Percentiles rank a stretch among this genome's conserved stretches.
These are phyloP conservation scores for Drosophila sucinea DNA, from an alignment of 1,140 invertebrate genomes.

Conservation along the genomic window DNA sequence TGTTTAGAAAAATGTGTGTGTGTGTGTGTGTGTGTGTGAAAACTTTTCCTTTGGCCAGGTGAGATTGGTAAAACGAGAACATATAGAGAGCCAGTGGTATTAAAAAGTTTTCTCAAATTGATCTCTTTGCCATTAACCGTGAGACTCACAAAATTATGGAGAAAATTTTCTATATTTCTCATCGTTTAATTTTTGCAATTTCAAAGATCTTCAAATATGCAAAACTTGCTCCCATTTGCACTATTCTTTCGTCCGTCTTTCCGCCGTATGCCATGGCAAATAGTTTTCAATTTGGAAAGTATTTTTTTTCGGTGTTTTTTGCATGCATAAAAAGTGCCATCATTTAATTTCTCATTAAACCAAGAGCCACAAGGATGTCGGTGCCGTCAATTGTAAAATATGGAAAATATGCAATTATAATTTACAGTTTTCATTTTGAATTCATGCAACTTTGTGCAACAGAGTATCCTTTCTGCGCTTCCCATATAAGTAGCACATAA, in stretches of 20 bases:
- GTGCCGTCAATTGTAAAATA: conserved; percentile 76
- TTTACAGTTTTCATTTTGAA: conserved; percentile 62
- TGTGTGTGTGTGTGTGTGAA: conserved; percentile 41
- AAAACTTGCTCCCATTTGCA: background rate
- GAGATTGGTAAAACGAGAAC: conserved; percentile 29
- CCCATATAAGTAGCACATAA: conserved; percentile 34
- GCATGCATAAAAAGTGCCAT: conserved; percentile 55
- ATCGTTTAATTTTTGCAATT: background rate
- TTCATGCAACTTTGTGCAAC: conserved; percentile 63
- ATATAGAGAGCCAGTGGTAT: background rate
- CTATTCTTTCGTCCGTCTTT: background rate
- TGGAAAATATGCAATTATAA: conserved; percentile 80
- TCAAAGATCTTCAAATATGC: conserved; percentile 8
- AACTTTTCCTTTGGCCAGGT: conserved; percentile 65
- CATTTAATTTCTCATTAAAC: conserved; percentile 72
- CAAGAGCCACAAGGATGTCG: conserved; percentile 42
- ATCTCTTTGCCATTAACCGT: background rate
- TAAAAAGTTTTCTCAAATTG: background rate
- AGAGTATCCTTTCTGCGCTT: conserved; percentile 26
- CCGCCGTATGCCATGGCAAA: conserved; percentile 3
- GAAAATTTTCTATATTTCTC: conserved; percentile 3
- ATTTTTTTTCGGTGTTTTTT: conserved; percentile 46
- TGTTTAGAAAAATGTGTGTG: conserved; percentile 71
- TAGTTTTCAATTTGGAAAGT: conserved; percentile 56
- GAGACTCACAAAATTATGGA: no score